phyloP scores from a whole-genome alignment of 2,113 vertebrate genomes.

The Xenotilapia flavipinnis region DNA sequence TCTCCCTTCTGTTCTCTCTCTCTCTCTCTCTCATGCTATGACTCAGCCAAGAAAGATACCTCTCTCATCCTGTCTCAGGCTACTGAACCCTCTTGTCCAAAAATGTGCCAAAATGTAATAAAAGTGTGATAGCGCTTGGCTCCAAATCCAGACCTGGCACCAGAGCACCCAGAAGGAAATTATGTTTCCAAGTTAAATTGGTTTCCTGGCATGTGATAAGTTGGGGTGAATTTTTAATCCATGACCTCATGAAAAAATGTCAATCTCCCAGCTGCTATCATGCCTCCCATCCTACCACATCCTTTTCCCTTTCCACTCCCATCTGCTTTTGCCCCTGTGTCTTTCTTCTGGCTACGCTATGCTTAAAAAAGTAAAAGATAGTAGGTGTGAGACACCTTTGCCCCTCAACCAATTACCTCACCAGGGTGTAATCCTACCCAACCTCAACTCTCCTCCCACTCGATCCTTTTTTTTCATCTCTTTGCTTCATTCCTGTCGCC shows the following conservation, averaged over 20 bases:
- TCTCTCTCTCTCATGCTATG: not conserved
- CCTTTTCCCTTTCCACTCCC: not conserved
- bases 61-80: conserved; percentile 14
- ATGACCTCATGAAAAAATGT: conserved; percentile 46
- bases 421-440: conserved; percentile 40
- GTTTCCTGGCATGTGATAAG: conserved; percentile 55
- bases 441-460: conserved; percentile 34
- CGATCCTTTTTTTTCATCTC: conserved; percentile 36
- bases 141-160: conserved; percentile 28
- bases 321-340: not conserved
- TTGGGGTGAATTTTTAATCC: conserved; percentile 47
- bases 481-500: conserved; percentile 22
- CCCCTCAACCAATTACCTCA: conserved; percentile 53
- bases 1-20: not conserved
- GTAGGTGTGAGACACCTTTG: conserved; percentile 51
- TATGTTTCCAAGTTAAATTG: conserved; percentile 53
- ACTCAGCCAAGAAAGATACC: conserved; percentile 22
- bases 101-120: conserved; percentile 52
- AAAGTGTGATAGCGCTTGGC: conserved; percentile 38
- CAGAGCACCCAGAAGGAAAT: conserved; percentile 20
- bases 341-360: not conserved
- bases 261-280: conserved; percentile 22
- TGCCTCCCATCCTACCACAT: not conserved
- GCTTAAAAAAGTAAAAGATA: conserved; percentile 33
- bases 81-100: conserved; percentile 36